phyloP scores from a whole-genome alignment of 2,888 invertebrate species.

The Caenorhabditis uteleia region DNA sequence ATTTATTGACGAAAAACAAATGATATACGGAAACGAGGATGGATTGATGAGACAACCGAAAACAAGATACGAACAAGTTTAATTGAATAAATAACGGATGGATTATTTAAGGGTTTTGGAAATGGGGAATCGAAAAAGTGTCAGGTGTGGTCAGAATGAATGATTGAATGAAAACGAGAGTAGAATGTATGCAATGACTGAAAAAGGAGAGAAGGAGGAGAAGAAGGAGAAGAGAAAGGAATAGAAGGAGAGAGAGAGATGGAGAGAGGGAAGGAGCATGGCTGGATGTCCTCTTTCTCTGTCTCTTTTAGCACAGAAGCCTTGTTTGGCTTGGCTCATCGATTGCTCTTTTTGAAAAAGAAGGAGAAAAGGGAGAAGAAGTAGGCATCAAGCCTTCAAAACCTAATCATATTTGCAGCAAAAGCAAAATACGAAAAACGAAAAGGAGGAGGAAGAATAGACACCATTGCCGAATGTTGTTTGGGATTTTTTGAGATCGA shows the following conservation, averaged over 20 bases:
- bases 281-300: neutral
- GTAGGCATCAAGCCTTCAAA: conserved; percentile 2
- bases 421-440: too few species aligned
- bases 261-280: neutral
- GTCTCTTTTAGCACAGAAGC: neutral
- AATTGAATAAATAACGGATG: too few species aligned
- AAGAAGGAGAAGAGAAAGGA: conserved; percentile 3
- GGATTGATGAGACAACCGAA: too few species aligned
- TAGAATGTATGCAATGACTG: neutral
- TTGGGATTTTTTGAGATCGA: too few species aligned
- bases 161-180: conserved; percentile 7
- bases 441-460: too few species aligned
- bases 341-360: neutral
- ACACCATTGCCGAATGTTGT: too few species aligned
- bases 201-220: conserved; percentile 2
- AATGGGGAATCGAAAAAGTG: too few species aligned
- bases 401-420: conserved; percentile 37
- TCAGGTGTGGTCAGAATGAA: conserved; percentile 1
- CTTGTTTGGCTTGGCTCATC: too few species aligned
- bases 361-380: neutral
- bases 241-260: conserved; percentile 4
- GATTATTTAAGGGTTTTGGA: too few species aligned
- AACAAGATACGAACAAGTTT: too few species aligned
- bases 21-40: conserved; percentile 6
- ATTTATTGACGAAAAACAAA: conserved; percentile 5